phyloP scores from a whole-genome alignment of 2,888 invertebrate genomes.

The Blastobasis adustella region DNA sequence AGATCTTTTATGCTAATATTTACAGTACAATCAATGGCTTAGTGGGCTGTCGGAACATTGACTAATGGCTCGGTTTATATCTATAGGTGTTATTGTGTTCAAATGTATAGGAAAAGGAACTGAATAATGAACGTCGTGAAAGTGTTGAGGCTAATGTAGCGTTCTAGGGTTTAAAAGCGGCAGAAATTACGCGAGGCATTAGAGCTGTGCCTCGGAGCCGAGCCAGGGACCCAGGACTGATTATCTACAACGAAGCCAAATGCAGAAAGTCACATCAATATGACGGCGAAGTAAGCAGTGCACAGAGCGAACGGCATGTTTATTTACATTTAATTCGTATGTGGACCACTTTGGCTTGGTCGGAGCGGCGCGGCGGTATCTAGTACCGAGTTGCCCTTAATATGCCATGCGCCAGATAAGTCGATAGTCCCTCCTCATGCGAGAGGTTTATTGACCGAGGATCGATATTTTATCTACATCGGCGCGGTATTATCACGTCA shows the following conservation, averaged over 20 bases:
- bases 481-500: conserved; percentile 22
- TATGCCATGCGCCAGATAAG: conserved; percentile 33
- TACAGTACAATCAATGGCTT: conserved; percentile 24
- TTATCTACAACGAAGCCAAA: no score
- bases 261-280: no score
- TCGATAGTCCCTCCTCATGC: conserved; percentile 23
- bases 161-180: conserved; percentile 25
- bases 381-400: conserved; percentile 33
- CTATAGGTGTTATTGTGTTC: conserved; percentile 11
- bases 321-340: neutral
- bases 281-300: no score
- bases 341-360: no score
- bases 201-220: conserved; percentile 6
- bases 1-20: conserved; percentile 27
- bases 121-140: conserved; percentile 31
- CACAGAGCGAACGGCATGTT: neutral
- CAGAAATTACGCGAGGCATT: conserved; percentile 28
- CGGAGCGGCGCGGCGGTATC: no score
- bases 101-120: conserved; percentile 25
- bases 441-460: conserved; percentile 39
- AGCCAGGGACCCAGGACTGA: no score
- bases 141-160: conserved; percentile 32
- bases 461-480: conserved; percentile 41
- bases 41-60: conserved; percentile 19
- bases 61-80: conserved; percentile 23